These are phyloP conservation scores for Heteropelma amictum DNA, from an alignment of 2,888 invertebrate species.

Conservation along the genomic window DNA sequence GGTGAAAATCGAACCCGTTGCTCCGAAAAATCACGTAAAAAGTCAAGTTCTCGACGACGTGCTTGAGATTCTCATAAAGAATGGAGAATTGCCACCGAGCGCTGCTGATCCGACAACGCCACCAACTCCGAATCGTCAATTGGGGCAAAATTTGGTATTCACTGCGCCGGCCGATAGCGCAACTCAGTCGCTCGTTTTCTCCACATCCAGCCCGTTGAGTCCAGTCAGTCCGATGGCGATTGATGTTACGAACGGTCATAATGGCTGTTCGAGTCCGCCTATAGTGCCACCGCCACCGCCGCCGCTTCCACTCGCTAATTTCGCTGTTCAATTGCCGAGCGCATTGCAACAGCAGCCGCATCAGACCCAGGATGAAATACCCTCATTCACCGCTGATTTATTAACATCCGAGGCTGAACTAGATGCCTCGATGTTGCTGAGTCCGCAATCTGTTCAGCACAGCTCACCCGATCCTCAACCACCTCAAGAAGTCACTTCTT, in stretches of 20 bases:
- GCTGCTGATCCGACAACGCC: conserved; percentile 86
- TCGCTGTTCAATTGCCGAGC: conserved; percentile 75
- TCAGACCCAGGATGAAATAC: conserved; percentile 67
- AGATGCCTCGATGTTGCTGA: conserved; percentile 75
- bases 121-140: conserved; percentile 78
- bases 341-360: conserved; percentile 68
- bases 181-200: conserved; percentile 70
- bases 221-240: conserved; percentile 73
- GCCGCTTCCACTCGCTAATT: conserved; percentile 75
- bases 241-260: conserved; percentile 72
- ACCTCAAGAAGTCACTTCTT: conserved; percentile 75
- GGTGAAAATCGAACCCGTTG: conserved; percentile 76
- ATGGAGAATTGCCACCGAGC: conserved; percentile 94
- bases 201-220: conserved; percentile 71
- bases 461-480: conserved; percentile 75
- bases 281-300: conserved; percentile 70
- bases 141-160: conserved; percentile 75
- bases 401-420: conserved; percentile 77
- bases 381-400: conserved; percentile 71
- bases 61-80: conserved; percentile 94
- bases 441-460: conserved; percentile 72
- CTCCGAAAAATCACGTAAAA: conserved; percentile 78
- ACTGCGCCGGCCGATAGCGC: conserved; percentile 73
- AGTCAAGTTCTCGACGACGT: conserved; percentile 95
- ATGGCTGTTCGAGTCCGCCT: conserved; percentile 70